phyloP scores from a whole-genome alignment of 1,140 invertebrate genomes.

The Acromyrmex heyeri region DNA sequence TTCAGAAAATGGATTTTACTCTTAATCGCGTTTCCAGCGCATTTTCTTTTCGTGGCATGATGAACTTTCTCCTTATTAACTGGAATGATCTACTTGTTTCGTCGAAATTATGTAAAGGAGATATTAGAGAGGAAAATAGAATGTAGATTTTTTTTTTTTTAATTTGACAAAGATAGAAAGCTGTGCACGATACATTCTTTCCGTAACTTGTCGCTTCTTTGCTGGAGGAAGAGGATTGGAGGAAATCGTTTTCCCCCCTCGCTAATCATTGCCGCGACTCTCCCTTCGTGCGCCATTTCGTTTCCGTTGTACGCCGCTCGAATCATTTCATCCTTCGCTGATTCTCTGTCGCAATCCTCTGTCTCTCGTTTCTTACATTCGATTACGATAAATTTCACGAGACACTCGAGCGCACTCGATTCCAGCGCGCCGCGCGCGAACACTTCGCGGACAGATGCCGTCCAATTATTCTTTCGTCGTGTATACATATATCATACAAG shows the following conservation, averaged over 20 bases:
- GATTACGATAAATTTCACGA: slow-evolving; percentile 50
- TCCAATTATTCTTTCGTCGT: slow-evolving; percentile 72
- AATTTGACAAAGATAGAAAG: neutral
- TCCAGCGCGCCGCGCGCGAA: slow-evolving; percentile 39
- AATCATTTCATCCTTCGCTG: slow-evolving; percentile 59
- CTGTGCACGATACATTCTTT: neutral
- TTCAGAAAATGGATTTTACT: slow-evolving; percentile 11
- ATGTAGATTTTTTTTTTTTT: neutral
- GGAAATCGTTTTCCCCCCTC: neutral
- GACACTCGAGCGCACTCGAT: slow-evolving; percentile 51
- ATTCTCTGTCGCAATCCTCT: slow-evolving; percentile 38
- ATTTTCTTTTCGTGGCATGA: slow-evolving; percentile 2
- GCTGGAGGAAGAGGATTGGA: slow-evolving; percentile 16
- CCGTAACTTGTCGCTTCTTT: slow-evolving; percentile 1
- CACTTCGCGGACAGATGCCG: slow-evolving; percentile 70
- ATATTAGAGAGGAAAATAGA: neutral
- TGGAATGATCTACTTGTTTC: neutral
- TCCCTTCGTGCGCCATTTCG: slow-evolving; percentile 42
- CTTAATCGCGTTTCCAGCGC: neutral
- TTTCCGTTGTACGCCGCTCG: slow-evolving; percentile 22
- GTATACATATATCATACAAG: neutral
- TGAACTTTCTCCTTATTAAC: slow-evolving; percentile 21
- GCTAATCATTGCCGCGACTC: neutral
- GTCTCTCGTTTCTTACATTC: slow-evolving; percentile 23
- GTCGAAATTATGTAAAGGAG: neutral